Evolutionary conservation across 2,113 vertebrate species (phyloP), one percentile per base, ranked within the genome.

Genomic region (Myotis yumanensis): DNA sequence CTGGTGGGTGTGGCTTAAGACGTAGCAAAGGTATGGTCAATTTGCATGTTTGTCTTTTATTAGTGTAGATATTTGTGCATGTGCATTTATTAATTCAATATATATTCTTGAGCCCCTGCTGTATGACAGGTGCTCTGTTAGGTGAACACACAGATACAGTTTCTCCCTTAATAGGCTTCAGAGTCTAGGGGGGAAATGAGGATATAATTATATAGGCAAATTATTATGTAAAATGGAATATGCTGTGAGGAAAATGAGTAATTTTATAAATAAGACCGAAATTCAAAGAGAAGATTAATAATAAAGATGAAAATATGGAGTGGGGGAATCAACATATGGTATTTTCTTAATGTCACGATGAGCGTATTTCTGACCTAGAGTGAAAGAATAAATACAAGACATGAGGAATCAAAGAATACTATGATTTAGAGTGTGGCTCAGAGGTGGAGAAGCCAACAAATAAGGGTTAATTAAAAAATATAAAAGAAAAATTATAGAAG

Each of bases 241-340:
- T 37, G 5, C 10, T 75, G 16, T 77, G 30, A 95, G 11, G 32
- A 86, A 95, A 97, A n/a, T 92, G 48, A 93, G 64, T 59, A 92
- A 69, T n/a, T 88, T 8, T 14, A 93, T 51, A n/a, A 11, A 22
- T 71, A 86, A 80, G 25, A 84, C 25, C 40, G 25, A 89, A 48
- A 93, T 17, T 91, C 69, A 86, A 32, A 75, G 16, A 23, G 40
- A 15, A 93, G 12, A 84, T 73, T 35, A 91, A 75, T 64, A 86
- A 69, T 69, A 23, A 30, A 75, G 23, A 69, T 88, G 16, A 88
- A 87, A 86, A 48, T 37, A 71, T 68, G 37, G 15, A 46, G 46
- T 46, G 46, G 7, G 40, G 14, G 25, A 71, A 54, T 40, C 48
- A 91, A 77, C 3, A 81, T 23, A 54, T 1, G 6, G 5, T 40